Base-by-base conservation (phyloP, 2,113 vertebrate species). In the Galbula dea region DNA sequence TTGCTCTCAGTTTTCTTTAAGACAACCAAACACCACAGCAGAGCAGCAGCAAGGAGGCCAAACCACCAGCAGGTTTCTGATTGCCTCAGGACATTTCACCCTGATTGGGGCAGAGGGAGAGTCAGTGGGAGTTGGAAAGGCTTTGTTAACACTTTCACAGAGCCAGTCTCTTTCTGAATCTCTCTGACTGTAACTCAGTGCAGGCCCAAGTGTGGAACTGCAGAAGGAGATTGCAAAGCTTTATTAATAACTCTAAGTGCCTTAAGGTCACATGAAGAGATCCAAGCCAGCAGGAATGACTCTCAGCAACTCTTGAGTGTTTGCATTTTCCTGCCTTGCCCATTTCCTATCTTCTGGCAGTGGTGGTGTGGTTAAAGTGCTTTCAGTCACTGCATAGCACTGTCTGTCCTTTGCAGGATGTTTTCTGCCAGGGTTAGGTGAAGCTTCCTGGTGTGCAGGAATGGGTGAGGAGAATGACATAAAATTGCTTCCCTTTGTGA, bases 41-140 rank as follows among this genome's bases (percentile, higher is more conserved):
- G 21, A 43, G 24, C 29, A 68, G 21, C 43, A 51, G 5, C 29
- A 43, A 11, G 0, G 2, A 7, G 6, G 11, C 24, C 51, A 24
- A 75, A 15, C 23, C 43, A 9, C 46, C 39, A 17, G 1, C 37
- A 30, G 11, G 17, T 82, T 91, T 89, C 27, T 79, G 49, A 36
- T 48, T 1, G 5, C 52, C 20, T 82, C 3, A 1, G 11, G 17
- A 46, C 0, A 9, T 45, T n/a, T n/a, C n/a, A n/a, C n/a, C n/a
- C n/a, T n/a, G n/a, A n/a, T n/a, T n/a, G n/a, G n/a, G n/a, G 19
- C 61, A 59, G 37, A 45, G 39, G 14, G 63, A 65, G 69, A 83
- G 41, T 11, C 13, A 14, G 22, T 36, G 48, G 74, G 55, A 90
- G 26, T 10, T 67, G 27, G 36, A 29, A 85, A 68, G 20, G 46